Base-by-base conservation (phyloP, 1,140 invertebrate genomes). In the Drosophila simulans region DNA sequence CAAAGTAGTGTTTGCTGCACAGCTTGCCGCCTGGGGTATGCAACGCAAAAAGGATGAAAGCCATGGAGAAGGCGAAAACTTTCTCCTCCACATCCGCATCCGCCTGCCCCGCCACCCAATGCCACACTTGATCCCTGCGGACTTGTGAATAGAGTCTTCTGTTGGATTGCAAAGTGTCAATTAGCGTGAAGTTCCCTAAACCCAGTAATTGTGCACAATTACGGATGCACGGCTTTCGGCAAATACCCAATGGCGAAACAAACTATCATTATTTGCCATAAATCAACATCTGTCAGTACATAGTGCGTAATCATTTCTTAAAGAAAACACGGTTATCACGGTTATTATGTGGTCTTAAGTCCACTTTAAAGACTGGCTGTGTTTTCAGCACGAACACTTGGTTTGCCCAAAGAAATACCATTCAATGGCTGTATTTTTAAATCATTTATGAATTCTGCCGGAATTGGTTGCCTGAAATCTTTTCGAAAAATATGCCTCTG, bases 91-190 rank as follows among this genome's bases (percentile, higher is more conserved):
- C 27, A 3, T 31, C 7, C 31, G 3, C 31, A 31, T 10, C 31
- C 31, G n/a, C 12, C 8, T 8, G n/a, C 34, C 27, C 4, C 40
- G 27, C 25, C 51, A 43, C 35, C 4, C 31, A 10, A 10, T 34
- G 8, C 11, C n/a, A 25, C 27, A 20, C 34, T 56, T 22, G 45
- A 66, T 49, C 63, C 58, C 57, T 20, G 27, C 11, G 46, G 60
- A 27, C 37, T 53, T 52, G 35, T 66, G 34, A 43, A 69, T 48
- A 34, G 63, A 69, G 64, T 15, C 66, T 40, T 69, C 17, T 8
- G 39, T 42, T 52, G 49, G 54, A 65, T 66, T 51, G 69, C 51
- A 62, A 71, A 72, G 72, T 81, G 59, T 76, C 78, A 81, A 81
- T 80, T 72, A 80, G 72, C 59, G 65, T 54, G 35, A 39, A 59